phyloP scores from a whole-genome alignment of 2,113 vertebrate genomes.

The Triplophysa siluroides region DNA sequence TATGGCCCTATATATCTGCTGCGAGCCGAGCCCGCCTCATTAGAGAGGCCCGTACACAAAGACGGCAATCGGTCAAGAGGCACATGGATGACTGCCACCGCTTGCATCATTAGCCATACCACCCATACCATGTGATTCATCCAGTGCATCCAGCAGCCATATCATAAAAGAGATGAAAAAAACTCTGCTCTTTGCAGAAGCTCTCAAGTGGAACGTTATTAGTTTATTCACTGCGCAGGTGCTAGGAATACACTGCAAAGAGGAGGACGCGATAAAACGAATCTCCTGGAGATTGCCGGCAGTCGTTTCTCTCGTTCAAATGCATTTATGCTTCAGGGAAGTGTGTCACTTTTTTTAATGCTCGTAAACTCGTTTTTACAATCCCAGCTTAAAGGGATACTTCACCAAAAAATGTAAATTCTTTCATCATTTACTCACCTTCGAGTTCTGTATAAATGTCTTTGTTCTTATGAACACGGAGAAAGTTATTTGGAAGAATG shows the following conservation, averaged over 20 bases:
- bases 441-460: too few relatives aligned
- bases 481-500: too few relatives aligned
- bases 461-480: too few relatives aligned
- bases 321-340: not conserved
- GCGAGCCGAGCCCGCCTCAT: conserved; percentile 14
- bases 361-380: not conserved
- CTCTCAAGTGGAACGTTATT: conserved; percentile 17
- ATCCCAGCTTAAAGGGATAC: not conserved
- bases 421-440: too few relatives aligned
- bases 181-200: not conserved
- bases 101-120: conserved; percentile 41
- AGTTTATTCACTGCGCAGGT: conserved; percentile 42
- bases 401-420: too few relatives aligned
- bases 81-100: conserved; percentile 11
- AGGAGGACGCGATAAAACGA: conserved; percentile 21
- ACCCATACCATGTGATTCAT: conserved; percentile 25
- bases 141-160: not conserved
- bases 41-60: conserved; percentile 29
- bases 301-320: conserved; percentile 7
- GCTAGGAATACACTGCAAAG: conserved; percentile 14
- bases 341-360: conserved; percentile 8
- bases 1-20: conserved; percentile 39
- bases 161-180: conserved; percentile 33
- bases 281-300: not conserved
- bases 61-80: conserved; percentile 39